Evolutionary conservation across 2,113 vertebrate genomes (phyloP), one percentile per base, ranked within the genome.

Genomic region (Cromileptes altivelis): DNA sequence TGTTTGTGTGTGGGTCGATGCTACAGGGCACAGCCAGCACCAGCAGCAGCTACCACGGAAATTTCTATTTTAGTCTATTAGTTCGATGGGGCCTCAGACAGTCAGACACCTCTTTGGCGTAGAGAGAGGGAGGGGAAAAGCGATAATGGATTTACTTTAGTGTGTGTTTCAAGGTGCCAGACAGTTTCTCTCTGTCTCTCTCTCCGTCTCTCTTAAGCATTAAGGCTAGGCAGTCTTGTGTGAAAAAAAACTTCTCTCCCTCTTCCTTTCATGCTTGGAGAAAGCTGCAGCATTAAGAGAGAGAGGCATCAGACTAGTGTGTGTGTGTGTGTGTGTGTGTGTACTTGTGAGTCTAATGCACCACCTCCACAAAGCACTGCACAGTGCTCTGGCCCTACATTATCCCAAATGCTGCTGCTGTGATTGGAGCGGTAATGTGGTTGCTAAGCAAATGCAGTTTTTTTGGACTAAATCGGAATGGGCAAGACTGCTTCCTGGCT

Each of bases 401-500:
- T 92, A 93, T 89, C 82, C 91, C 75, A 78, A 94, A 93, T 87
- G 89, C 89, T 82, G 86, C 85, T 63, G 82, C 88, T 86, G 85
- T 90, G 91, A 94, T 92, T 92, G 93, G 93, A 92, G 92, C 74
- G 12, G 76, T 90, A 91, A 93, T 94, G 89, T 73, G 91, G 94
- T 95, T 94, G 92, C 93, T 95, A 93, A 95, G 94, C 92, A 94
- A 94, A 95, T 84, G 83, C 89, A 84, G 83, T 85, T 85, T 92
- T 91, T 88, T 91, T 90, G 92, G 85, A 75, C 90, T 90, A 88
- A 95, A 93, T 92, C 85, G 78, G 77, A 90, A 73, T 17, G 64
- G 72, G 85, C 69, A 81, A 58, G 87, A 86, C 88, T 87, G 79
- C 86, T 93, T 90, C 87, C 89, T 93, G 91, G 75, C 90, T 85